phyloP scores from a whole-genome alignment of 92 coral and sea anemone genomes.

The Parazoanthus atlanticus region DNA sequence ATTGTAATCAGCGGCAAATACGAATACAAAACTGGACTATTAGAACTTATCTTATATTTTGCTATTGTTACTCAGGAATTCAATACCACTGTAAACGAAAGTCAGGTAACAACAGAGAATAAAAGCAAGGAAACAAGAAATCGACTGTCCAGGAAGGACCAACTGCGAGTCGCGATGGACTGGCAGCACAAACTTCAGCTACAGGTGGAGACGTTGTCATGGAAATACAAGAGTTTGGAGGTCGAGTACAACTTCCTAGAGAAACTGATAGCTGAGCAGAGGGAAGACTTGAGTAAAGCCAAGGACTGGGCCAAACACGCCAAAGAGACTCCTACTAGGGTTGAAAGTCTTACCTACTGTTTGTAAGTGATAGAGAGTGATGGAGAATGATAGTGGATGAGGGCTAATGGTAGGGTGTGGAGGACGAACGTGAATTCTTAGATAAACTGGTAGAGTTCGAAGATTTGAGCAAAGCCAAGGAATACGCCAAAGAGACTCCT shows the following conservation, averaged over 20 bases:
- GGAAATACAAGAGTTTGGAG: slow-evolving; percentile 69
- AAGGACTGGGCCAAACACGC: slow-evolving; percentile 51
- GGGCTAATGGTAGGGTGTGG: slow-evolving; percentile 19
- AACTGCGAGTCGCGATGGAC: slow-evolving; percentile 49
- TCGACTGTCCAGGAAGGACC: slow-evolving; percentile 36
- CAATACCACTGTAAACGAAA: background rate
- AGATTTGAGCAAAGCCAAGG: slow-evolving; percentile 53
- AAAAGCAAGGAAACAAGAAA: background rate
- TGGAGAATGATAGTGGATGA: background rate
- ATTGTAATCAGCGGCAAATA: too few relatives aligned
- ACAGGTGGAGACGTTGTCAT: slow-evolving; percentile 76
- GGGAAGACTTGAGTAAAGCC: slow-evolving; percentile 56
- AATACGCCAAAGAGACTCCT: slow-evolving; percentile 16
- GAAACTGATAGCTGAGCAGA: slow-evolving; percentile 65
- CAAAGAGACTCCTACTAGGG: background rate
- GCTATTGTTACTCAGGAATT: background rate
- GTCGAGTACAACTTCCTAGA: slow-evolving; percentile 71
- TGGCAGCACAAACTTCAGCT: slow-evolving; percentile 78
- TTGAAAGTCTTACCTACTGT: background rate
- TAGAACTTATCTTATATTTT: background rate
- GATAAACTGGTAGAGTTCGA: slow-evolving; percentile 54
- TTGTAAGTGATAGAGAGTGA: background rate
- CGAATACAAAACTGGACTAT: too few relatives aligned
- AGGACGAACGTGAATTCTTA: slow-evolving; percentile 64
- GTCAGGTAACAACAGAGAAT: background rate